These are phyloP conservation scores for Streptopelia turtur DNA, from an alignment of 2,797 vertebrate genomes.

Conservation along the genomic window DNA sequence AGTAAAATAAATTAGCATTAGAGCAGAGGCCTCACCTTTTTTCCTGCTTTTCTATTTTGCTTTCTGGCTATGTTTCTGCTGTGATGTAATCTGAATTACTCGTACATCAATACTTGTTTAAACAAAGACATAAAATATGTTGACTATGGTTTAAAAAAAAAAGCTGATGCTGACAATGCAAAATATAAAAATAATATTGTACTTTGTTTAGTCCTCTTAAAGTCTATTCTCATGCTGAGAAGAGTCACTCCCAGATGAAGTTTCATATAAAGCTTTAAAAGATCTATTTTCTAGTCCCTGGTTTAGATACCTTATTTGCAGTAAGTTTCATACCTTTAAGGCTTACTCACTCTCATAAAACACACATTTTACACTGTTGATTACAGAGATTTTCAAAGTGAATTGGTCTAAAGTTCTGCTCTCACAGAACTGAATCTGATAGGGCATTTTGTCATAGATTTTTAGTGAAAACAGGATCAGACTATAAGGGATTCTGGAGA, in stretches of 20 bases:
- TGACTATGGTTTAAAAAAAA: not conserved
- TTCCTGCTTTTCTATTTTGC: not conserved
- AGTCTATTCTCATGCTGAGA: not conserved
- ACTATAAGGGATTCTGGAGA: not conserved
- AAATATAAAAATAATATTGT: not conserved
- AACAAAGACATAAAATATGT: not conserved
- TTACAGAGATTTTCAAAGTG: not conserved
- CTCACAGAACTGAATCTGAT: not conserved
- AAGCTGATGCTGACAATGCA: not conserved
- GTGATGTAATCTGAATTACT: not conserved
- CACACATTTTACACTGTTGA: not conserved
- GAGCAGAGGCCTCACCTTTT: constrained; percentile 68
- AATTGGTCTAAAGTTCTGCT: not conserved
- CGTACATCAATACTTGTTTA: not conserved
- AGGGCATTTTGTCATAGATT: not conserved
- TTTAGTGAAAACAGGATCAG: not conserved
- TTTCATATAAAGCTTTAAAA: not conserved
- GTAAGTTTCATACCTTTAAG: not conserved
- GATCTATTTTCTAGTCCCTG: not conserved
- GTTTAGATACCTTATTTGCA: not conserved
- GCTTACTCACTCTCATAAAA: not conserved
- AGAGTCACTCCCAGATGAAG: not conserved
- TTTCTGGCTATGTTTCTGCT: constrained; percentile 7
- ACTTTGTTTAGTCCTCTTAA: not conserved
- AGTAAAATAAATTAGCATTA: constrained; percentile 84